phyloP scores from a whole-genome alignment of 2,113 vertebrate genomes.

The Macrotus californicus region DNA sequence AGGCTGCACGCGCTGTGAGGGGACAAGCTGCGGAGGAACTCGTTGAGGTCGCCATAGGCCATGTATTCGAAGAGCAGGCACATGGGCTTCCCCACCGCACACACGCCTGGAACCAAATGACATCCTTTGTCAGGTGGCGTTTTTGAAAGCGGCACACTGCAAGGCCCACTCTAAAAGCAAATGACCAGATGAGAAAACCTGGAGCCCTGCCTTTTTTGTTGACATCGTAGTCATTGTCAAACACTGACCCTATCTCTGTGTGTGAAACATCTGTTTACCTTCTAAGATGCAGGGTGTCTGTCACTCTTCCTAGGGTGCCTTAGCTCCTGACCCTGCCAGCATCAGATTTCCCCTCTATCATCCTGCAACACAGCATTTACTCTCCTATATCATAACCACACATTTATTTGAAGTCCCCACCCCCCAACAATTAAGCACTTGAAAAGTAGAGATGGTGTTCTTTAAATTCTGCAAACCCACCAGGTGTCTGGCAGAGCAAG shows the following conservation, averaged over 20 bases:
- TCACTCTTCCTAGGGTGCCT: neutral
- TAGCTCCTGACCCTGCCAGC: neutral
- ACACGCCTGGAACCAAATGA: constrained; percentile 85
- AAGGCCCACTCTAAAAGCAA: neutral
- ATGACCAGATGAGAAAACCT: neutral
- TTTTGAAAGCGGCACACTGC: accelerated
- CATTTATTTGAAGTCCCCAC: neutral
- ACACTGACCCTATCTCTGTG: neutral
- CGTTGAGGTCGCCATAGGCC: constrained; percentile 95
- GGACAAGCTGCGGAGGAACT: constrained; percentile 89
- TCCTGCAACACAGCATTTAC: neutral
- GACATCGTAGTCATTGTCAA: neutral
- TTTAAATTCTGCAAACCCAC: neutral
- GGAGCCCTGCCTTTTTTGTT: neutral
- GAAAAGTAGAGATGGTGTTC: neutral
- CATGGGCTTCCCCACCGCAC: constrained; percentile 97
- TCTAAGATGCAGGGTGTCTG: neutral
- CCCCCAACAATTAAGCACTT: neutral
- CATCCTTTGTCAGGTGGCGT: neutral
- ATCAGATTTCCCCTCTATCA: neutral
- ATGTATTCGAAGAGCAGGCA: constrained; percentile 99
- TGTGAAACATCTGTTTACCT: neutral
- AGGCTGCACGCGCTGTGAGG: constrained; percentile 83
- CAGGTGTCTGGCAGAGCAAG: neutral
- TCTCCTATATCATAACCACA: too few relatives aligned